These are phyloP conservation scores for Xiphophorus maculatus DNA, from an alignment of 2,113 vertebrate genomes.

Conservation along the genomic window DNA sequence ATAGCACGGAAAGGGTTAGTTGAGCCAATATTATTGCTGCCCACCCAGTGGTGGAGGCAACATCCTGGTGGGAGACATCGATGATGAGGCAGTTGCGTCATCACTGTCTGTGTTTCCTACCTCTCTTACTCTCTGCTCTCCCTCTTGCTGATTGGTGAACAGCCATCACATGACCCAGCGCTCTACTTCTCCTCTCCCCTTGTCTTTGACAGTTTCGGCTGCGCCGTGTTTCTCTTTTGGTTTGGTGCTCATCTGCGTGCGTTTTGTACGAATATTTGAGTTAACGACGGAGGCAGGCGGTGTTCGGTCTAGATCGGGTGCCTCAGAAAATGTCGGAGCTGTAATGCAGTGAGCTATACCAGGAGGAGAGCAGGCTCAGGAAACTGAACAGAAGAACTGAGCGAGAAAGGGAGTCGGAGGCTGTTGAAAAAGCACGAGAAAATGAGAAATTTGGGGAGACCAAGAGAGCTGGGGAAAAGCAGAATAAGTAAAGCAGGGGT, in stretches of 20 bases:
- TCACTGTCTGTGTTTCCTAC: slow-evolving; percentile 63
- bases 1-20: slow-evolving; percentile 39
- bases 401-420: slow-evolving; percentile 52
- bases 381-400: slow-evolving; percentile 61
- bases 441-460: slow-evolving; percentile 45
- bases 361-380: slow-evolving; percentile 45
- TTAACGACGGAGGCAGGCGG: slow-evolving; percentile 46
- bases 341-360: slow-evolving; percentile 52
- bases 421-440: slow-evolving; percentile 50
- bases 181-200: slow-evolving; percentile 73
- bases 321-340: slow-evolving; percentile 44
- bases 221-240: slow-evolving; percentile 67
- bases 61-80: slow-evolving; percentile 53
- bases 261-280: slow-evolving; percentile 49
- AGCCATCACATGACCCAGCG: slow-evolving; percentile 67
- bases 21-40: slow-evolving; percentile 55
- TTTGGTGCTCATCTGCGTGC: slow-evolving; percentile 64
- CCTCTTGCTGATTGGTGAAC: slow-evolving; percentile 62
- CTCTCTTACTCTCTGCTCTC: slow-evolving; percentile 59
- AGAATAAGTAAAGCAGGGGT: slow-evolving; percentile 44
- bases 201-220: slow-evolving; percentile 61
- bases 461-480: slow-evolving; percentile 34
- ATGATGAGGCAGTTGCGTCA: slow-evolving; percentile 63
- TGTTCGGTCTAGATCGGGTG: slow-evolving; percentile 51
- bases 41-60: slow-evolving; percentile 56